Percentiles rank a stretch among this genome's conserved stretches.
Evolutionary conservation across 2,797 vertebrate genomes (phyloP).

Genomic region (Poecilia gillii): DNA sequence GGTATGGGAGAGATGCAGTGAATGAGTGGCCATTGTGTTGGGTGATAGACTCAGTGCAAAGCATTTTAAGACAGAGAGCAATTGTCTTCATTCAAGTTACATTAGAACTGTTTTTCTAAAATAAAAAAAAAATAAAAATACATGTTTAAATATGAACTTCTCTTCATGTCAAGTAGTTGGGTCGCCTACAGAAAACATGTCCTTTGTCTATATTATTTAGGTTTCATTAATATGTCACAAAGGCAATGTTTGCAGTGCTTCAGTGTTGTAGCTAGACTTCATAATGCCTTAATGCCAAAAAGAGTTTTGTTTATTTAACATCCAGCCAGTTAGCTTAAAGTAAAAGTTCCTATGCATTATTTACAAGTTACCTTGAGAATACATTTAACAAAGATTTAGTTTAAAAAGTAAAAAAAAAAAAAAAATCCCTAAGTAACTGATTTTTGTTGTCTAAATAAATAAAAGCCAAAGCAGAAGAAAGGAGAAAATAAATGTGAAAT

Average conservation of each 20-base stretch:
- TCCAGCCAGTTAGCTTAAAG: slow-evolving; percentile 8
- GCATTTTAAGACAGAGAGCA: not conserved
- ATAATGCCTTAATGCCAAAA: not conserved
- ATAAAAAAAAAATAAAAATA: not conserved
- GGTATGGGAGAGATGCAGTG: not conserved
- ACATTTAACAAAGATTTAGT: not conserved
- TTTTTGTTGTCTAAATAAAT: not conserved
- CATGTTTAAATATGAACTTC: not conserved
- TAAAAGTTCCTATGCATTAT: slow-evolving; percentile 39
- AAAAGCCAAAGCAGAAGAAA: not conserved
- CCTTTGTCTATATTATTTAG: not conserved
- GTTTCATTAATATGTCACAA: not conserved
- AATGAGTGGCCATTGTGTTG: too few relatives aligned
- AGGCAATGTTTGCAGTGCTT: not conserved
- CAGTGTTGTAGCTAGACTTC: not conserved
- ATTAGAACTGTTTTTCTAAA: not conserved
- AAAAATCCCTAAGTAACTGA: not conserved
- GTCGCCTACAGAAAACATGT: not conserved
- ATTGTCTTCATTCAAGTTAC: not conserved
- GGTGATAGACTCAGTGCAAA: too few relatives aligned
- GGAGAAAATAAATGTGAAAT: slow-evolving; percentile 12
- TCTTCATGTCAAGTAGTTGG: not conserved
- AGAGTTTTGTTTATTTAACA: not conserved
- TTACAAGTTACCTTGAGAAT: slow-evolving; percentile 28
- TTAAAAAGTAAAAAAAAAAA: not conserved